Conservation (phyloP, 2,888 invertebrate species). For the Clusia tigrina region DNA sequence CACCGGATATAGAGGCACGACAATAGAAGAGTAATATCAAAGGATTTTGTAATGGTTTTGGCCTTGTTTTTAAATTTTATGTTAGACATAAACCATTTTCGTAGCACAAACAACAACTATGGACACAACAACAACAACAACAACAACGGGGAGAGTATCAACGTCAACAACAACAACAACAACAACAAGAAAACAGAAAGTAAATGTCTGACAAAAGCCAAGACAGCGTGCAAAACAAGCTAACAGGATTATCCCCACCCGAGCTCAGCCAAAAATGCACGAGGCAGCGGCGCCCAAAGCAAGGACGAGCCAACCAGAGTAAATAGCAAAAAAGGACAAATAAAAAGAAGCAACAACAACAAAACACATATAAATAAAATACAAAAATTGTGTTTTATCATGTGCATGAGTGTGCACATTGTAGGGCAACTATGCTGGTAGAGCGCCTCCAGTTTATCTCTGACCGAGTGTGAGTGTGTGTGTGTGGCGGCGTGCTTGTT, state of each 20-base stretch:
- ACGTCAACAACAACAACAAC: not conserved
- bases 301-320: too few relatives aligned
- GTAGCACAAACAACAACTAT: slow-evolving; percentile 12
- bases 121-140: not conserved
- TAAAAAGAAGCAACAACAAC: too few relatives aligned
- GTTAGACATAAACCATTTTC: not conserved
- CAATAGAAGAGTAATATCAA: not conserved
- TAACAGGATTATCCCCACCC: not conserved
- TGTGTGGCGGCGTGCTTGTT: not conserved
- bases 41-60: slow-evolving; percentile 6
- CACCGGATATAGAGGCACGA: not conserved
- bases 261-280: not conserved
- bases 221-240: not conserved
- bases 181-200: not conserved
- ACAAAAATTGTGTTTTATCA: too few relatives aligned
- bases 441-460: too few relatives aligned
- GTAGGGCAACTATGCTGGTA: too few relatives aligned
- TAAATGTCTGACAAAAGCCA: not conserved
- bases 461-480: not conserved
- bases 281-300: not conserved
- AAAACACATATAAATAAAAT: too few relatives aligned
- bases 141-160: not conserved
- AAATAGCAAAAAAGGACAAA: too few relatives aligned
- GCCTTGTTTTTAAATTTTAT: slow-evolving; percentile 2
- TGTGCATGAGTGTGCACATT: too few relatives aligned